Evolutionary conservation across 2,888 invertebrate genomes (phyloP), one percentile per base, ranked within the genome.

Genomic region (Helicoverpa assulta): DNA sequence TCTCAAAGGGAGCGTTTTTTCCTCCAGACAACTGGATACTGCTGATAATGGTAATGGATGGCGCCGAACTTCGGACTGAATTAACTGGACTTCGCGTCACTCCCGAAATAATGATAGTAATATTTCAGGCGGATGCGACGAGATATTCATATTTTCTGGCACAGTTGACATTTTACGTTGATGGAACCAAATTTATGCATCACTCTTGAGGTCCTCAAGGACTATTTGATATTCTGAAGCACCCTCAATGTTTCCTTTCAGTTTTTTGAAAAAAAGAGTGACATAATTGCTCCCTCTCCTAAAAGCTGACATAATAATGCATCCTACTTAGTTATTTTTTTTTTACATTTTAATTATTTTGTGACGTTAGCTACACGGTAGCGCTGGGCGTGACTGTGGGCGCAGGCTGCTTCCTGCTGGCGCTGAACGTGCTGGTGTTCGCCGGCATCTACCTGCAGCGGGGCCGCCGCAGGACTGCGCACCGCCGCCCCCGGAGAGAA

Each of bases 351-450:
- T 40, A 2, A 2, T 40, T 14, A 40, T 40, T 12, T 40, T 40
- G 40, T 40, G 12, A 10, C 40, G 12, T 88, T 89, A 97, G 97
- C 85, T 97, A 98, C 86, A 97, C 97, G 3, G 97, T 98, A 54
- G 98, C 98, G 4, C 94, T 98, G 60, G 97, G 97, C 0, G 97
- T 98, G 77, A 98, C 98, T 5, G 97, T 97, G 10, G 97, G 97
- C 10, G 97, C 97, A 1, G 97, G 97, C 16, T 97, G 97, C 88
- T 96, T 97, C 78, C 96, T 97, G 37, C 92, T 97, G 26, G 96
- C 97, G 2, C 95, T 97, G 29, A 97, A 97, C 90, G 97, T 97
- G 94, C 92, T 97, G 70, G 97, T 98, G 78, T 98, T 98, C 86
- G 97, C 98, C 1, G 98, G 98, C 3, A 97, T 97, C 84, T 97